A percentile compares a stretch with the other conserved stretches of the same genome.
These are phyloP conservation scores for Phalacrocorax carbo DNA, from an alignment of 2,113 vertebrate species.

Conservation along the genomic window DNA sequence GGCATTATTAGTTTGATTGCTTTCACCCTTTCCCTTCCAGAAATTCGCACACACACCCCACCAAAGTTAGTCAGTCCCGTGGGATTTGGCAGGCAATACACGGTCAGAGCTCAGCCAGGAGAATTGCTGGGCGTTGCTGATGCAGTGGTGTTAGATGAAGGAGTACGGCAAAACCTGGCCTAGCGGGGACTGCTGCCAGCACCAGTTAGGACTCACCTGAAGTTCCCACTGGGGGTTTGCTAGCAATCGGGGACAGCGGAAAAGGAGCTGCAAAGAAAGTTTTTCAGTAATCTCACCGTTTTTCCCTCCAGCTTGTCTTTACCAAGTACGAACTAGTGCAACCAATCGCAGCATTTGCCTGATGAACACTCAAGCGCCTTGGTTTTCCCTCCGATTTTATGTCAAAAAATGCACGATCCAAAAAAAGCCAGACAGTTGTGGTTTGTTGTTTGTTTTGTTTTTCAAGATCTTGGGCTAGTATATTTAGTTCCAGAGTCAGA, in stretches of 20 bases:
- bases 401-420: not conserved
- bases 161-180: rapidly evolving
- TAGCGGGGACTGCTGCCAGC: not conserved
- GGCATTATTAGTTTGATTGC: not conserved
- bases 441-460: too few species aligned
- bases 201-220: not conserved
- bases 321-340: too few species aligned
- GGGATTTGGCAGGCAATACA: not conserved
- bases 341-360: not conserved
- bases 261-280: not conserved
- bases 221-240: not conserved
- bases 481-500: not conserved
- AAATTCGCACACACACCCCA: too few species aligned
- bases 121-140: not conserved
- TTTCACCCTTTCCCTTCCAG: constrained; percentile 1
- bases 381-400: not conserved
- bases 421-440: not conserved
- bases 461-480: not conserved
- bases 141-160: rapidly evolving
- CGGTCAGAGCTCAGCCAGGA: not conserved
- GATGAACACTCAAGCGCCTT: not conserved
- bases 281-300: not conserved
- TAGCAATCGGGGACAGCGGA: not conserved
- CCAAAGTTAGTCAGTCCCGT: not conserved
- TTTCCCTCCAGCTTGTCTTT: not conserved